A percentile compares a stretch with the other conserved stretches of the same genome.
Evolutionary conservation across 2,797 vertebrate genomes (phyloP).

Genomic region (Coregonus ussuriensis): DNA sequence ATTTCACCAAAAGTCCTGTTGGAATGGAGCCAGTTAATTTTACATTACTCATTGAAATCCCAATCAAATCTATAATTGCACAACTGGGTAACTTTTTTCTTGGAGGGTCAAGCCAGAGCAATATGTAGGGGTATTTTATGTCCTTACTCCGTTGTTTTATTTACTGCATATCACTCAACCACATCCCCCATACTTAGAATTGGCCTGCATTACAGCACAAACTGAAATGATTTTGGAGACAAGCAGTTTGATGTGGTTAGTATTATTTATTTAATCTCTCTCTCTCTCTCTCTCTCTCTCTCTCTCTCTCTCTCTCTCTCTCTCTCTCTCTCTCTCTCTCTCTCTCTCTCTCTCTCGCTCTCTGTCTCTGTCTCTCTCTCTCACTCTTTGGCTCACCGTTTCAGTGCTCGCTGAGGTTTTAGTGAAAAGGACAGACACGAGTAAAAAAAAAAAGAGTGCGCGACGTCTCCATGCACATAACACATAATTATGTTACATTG

Average conservation of each 20-base stretch:
- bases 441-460: background rate
- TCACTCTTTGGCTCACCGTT: background rate
- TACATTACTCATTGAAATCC: constrained; percentile 44
- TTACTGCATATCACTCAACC: constrained; percentile 69
- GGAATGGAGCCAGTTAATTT: constrained; percentile 65
- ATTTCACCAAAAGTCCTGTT: constrained; percentile 56
- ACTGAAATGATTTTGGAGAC: background rate
- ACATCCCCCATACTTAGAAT: constrained; percentile 67
- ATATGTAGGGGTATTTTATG: constrained; percentile 40
- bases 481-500: background rate
- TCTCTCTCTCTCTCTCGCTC: background rate
- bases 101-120: constrained; percentile 62
- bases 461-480: background rate
- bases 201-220: constrained; percentile 54
- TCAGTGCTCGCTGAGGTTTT: background rate
- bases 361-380: constrained; percentile 8
- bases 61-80: no score
- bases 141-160: constrained; percentile 73
- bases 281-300: constrained; percentile 12
- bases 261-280: no score
- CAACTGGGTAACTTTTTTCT: background rate
- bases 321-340: no score
- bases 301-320: constrained; percentile 21
- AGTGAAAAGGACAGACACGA: background rate
- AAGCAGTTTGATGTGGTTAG: background rate